Evolutionary conservation across 2,797 vertebrate species (phyloP).

Genomic region (Rhabdophis nuchalis): DNA sequence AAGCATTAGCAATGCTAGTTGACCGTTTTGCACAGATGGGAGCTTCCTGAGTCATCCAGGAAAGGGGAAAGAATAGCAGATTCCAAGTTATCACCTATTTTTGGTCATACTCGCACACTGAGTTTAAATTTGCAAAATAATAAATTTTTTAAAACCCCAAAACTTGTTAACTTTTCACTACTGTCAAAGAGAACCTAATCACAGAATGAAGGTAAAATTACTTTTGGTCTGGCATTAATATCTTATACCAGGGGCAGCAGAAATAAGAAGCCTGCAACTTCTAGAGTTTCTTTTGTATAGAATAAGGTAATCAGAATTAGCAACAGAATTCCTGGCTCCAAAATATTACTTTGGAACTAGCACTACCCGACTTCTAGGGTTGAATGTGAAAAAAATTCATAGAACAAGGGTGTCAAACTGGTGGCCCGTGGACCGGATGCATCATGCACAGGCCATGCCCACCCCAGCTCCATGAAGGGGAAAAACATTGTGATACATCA

Average conservation of each 20-base stretch:
- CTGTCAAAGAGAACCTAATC: not conserved
- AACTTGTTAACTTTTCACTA: not conserved
- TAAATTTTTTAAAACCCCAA: not conserved
- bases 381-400: not conserved
- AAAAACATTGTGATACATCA: too few relatives aligned
- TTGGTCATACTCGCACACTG: not conserved
- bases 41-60: not conserved
- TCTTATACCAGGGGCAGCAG: not conserved
- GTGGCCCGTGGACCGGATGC: too few relatives aligned
- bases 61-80: not conserved
- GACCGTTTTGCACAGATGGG: not conserved
- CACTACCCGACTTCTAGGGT: not conserved
- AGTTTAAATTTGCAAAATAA: not conserved
- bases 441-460: too few relatives aligned
- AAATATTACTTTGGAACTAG: not conserved
- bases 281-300: not conserved
- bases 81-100: not conserved
- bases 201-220: not conserved
- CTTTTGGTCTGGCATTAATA: not conserved
- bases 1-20: not conserved
- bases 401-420: not conserved
- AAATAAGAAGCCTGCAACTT: not conserved
- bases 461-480: too few relatives aligned
- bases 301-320: not conserved
- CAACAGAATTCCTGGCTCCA: not conserved